phyloP scores from a whole-genome alignment of 1,140 invertebrate species.

The Panagrolaimus sp. region DNA sequence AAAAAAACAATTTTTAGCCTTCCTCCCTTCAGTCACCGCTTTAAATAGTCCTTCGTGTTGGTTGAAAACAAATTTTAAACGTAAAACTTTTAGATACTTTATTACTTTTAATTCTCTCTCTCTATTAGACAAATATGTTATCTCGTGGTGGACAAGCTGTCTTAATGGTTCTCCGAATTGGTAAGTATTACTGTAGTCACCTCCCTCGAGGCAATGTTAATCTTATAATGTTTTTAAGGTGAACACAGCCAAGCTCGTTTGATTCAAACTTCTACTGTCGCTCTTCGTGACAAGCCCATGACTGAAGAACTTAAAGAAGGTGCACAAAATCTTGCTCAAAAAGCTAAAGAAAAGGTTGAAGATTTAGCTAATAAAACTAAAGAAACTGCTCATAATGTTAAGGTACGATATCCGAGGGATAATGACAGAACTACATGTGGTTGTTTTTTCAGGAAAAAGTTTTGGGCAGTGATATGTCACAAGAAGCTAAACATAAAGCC shows the following conservation, averaged over 20 bases:
- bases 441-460: not conserved
- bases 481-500: not conserved
- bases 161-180: not conserved
- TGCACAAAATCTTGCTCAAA: not conserved
- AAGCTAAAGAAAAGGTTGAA: not conserved
- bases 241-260: not conserved
- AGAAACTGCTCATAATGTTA: not conserved
- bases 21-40: no score
- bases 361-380: not conserved
- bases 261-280: not conserved
- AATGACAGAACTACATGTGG: not conserved
- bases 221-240: not conserved
- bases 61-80: not conserved
- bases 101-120: not conserved
- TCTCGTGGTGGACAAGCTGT: not conserved
- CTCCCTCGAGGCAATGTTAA: not conserved
- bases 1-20: no score
- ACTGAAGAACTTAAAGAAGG: not conserved
- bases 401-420: not conserved
- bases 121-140: not conserved
- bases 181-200: not conserved
- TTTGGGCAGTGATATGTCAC: not conserved
- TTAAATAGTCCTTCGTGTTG: not conserved
- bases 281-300: not conserved
- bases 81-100: not conserved